A percentile compares a stretch with the other conserved stretches of the same genome.
phyloP scores from a whole-genome alignment of 2,113 vertebrate genomes.

The Odocoileus hemionus region DNA sequence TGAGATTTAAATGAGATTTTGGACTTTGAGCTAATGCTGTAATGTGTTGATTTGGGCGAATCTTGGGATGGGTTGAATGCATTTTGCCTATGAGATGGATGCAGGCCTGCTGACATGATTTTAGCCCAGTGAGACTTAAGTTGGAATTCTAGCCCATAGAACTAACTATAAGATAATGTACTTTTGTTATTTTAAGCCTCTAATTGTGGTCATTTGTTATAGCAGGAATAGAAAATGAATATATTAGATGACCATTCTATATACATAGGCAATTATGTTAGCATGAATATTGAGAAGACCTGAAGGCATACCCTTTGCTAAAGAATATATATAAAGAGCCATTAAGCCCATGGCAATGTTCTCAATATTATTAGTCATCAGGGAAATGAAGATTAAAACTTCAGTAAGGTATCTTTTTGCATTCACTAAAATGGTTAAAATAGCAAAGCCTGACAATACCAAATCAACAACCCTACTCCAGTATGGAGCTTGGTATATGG shows the following conservation, averaged over 20 bases:
- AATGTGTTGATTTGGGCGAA: background rate
- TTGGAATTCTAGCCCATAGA: background rate
- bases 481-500: background rate
- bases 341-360: background rate
- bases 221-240: background rate
- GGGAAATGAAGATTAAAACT: constrained; percentile 10
- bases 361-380: background rate
- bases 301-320: background rate
- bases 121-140: background rate
- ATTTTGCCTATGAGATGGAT: background rate
- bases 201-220: background rate
- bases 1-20: background rate
- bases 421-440: background rate
- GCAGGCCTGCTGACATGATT: background rate
- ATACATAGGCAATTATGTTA: background rate
- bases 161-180: background rate
- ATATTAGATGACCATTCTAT: background rate
- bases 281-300: background rate
- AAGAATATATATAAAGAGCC: background rate
- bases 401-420: background rate
- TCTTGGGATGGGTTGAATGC: background rate
- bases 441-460: background rate
- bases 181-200: background rate
- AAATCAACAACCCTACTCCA: background rate
- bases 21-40: background rate